Conservation (phyloP, 2,797 vertebrate genomes). For the Liparis tanakae region DNA sequence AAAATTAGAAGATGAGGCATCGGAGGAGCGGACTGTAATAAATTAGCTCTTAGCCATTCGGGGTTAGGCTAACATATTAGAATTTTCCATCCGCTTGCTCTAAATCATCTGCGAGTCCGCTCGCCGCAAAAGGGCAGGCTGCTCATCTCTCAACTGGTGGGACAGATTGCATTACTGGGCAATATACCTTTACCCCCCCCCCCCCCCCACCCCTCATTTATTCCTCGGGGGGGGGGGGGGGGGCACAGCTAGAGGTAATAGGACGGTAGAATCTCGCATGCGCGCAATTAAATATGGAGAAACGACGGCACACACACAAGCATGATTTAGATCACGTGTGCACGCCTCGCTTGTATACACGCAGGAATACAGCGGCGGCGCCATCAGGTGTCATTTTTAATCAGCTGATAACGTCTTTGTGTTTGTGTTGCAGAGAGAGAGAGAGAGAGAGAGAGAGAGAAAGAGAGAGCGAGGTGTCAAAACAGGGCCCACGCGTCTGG, state of each 20-base stretch:
- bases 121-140: constrained; percentile 77
- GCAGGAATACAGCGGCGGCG: constrained; percentile 5
- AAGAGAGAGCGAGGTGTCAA: constrained; percentile 63
- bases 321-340: constrained; percentile 17
- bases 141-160: constrained; percentile 77
- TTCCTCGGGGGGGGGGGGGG: constrained; percentile 49
- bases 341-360: constrained; percentile 14
- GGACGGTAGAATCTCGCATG: constrained; percentile 46
- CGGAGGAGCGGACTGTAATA: constrained; percentile 68
- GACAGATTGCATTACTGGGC: constrained; percentile 82
- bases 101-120: constrained; percentile 75
- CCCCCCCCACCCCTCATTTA: constrained; percentile 53
- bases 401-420: constrained; percentile 62
- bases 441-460: constrained; percentile 51
- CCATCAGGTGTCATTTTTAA: constrained; percentile 70
- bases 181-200: constrained; percentile 75
- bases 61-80: constrained; percentile 84
- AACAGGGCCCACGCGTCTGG: constrained; percentile 60
- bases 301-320: constrained; percentile 19
- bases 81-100: constrained; percentile 79
- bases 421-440: constrained; percentile 72
- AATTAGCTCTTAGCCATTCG: constrained; percentile 78
- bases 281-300: constrained; percentile 51
- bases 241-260: constrained; percentile 52
- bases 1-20: constrained; percentile 10